Evolutionary conservation across 1,140 invertebrate genomes (phyloP).

Genomic region (Cydia fagiglandana): DNA sequence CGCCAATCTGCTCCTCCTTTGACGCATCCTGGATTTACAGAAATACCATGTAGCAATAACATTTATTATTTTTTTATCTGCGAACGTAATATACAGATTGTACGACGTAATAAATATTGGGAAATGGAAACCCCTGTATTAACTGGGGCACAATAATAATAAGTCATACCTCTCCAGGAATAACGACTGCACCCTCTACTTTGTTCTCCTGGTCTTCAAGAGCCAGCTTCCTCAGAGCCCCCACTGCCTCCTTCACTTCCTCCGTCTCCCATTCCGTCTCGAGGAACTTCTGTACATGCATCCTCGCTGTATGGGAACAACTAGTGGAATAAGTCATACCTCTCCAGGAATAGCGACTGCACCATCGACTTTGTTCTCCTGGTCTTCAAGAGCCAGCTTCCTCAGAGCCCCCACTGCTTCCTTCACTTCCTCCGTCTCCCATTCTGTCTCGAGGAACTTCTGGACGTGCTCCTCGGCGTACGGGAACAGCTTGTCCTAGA

Average conservation of each 20-base stretch:
- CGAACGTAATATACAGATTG: no score
- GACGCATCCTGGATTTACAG: conserved; percentile 68
- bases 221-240: conserved; percentile 81
- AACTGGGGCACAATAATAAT: conserved; percentile 43
- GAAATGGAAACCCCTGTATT: no score
- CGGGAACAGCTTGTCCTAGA: conserved; percentile 89
- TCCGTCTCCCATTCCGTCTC: conserved; percentile 84
- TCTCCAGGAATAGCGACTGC: conserved; percentile 79
- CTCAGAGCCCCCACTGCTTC: conserved; percentile 83
- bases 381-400: conserved; percentile 80
- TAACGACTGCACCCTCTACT: conserved; percentile 79
- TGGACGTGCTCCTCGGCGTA: conserved; percentile 87
- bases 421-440: conserved; percentile 85
- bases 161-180: conserved; percentile 72
- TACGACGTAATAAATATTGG: no score
- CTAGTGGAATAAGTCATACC: conserved; percentile 45
- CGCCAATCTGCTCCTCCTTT: conserved; percentile 80
- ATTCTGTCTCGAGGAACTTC: conserved; percentile 85
- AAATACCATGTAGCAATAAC: not conserved
- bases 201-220: conserved; percentile 80
- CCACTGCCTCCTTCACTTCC: conserved; percentile 85
- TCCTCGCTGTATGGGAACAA: conserved; percentile 90
- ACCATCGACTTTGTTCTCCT: conserved; percentile 79
- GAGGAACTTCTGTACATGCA: conserved; percentile 85
- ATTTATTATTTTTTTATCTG: no score